Base-by-base conservation (phyloP, 1,140 invertebrate genomes). In the Aphelinus atriplicis region DNA sequence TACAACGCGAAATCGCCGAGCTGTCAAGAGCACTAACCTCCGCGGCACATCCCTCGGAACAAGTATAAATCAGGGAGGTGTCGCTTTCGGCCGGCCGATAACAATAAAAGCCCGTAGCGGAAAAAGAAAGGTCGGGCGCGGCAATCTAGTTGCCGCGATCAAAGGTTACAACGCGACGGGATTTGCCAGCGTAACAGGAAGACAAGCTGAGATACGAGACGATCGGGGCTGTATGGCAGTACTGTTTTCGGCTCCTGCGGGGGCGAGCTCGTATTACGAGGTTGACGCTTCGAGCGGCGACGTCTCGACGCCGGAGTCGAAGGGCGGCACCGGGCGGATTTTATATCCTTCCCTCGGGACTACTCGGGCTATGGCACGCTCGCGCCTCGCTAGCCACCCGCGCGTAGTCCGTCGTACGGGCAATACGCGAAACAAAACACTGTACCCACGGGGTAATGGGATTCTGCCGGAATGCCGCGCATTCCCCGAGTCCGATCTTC, bases 301-400 rank as follows among this genome's bases (percentile, higher is more conserved):
- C 84, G 86, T 88, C 83, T 84, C 80, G 85, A 85, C 85, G 86
- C 85, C 85, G 82, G 43, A 71, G 77, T 77, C 78, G 77, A 81
- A 82, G 82, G 81, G 78, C 84, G 81, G 51, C 7, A 55, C 46
- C 82, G 73, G 78, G 81, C 78, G 83, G 81, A 85, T 86, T 88
- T 87, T 87, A 88, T 87, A 85, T 85, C 81, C 83, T 85, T 86
- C 84, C 84, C 85, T 80, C 77, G 82, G 82, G 83, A 85, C 80
- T 1, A 48, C 47, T 80, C 79, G 78, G 78, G 72, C 82, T 80
- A 86, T 86, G 86, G 86, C 84, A 84, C 82, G 82, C 84, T 78
- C 84, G 53, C 47, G 63, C 51, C 55, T 47, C 50, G 47, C 48
- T 26, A 26, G 26, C 26, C 26, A 26, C 26, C 26, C 26, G 26